These are phyloP conservation scores for Gracilinanus agilis DNA, from an alignment of 2,113 vertebrate genomes.

Conservation along the genomic window DNA sequence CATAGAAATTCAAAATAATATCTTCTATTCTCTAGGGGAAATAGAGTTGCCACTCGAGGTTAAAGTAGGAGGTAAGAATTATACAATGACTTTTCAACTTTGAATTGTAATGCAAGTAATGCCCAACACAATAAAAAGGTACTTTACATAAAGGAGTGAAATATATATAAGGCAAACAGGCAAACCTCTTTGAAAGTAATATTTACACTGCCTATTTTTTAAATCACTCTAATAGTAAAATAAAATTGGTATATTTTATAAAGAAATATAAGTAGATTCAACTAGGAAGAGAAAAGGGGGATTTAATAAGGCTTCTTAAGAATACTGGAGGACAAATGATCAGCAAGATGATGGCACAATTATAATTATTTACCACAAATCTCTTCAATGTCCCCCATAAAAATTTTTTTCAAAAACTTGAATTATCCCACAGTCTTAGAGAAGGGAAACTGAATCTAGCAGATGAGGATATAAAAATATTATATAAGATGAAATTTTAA, in stretches of 20 bases:
- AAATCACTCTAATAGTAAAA: neutral
- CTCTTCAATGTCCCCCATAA: neutral
- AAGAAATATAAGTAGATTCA: slow-evolving; percentile 5
- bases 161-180: neutral
- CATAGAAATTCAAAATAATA: slow-evolving; percentile 47
- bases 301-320: neutral
- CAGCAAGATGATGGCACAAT: neutral
- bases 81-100: neutral
- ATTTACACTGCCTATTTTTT: neutral
- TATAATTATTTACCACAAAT: neutral
- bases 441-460: neutral
- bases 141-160: slow-evolving; percentile 37
- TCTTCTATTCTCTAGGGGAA: slow-evolving; percentile 32
- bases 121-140: slow-evolving; percentile 23
- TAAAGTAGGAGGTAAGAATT: slow-evolving; percentile 1
- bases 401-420: neutral
- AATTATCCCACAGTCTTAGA: neutral
- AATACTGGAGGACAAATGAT: too few species aligned
- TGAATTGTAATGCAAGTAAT: slow-evolving; percentile 24
- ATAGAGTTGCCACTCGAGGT: slow-evolving; percentile 3
- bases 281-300: neutral
- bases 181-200: slow-evolving; percentile 5
- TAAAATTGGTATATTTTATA: neutral
- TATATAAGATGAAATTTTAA: neutral
- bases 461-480: neutral